Evolutionary conservation across 2,888 invertebrate species (phyloP), one percentile per base, ranked within the genome.

Genomic region (Athripsodes cinereus): DNA sequence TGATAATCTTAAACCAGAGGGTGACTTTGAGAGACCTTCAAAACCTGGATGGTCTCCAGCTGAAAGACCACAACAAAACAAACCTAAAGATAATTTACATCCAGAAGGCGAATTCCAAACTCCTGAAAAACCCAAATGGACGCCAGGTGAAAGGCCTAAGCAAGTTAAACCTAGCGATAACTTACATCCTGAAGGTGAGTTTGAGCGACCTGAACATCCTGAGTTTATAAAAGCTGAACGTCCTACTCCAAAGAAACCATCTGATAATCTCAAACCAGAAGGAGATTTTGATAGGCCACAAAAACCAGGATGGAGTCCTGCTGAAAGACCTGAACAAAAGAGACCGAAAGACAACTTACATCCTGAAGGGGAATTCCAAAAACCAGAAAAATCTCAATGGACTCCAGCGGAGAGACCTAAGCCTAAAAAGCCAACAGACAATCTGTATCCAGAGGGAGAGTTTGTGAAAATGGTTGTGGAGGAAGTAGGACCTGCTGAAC

Each of bases 81-180:
- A 64, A 64, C 70, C 69, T 47, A 69, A 75, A n/a, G 80, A 82
- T 59, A 81, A 81, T 61, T 65, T 83, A 0, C 69, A 67, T 44
- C 76, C 79, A 1, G 80, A 80, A 66, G 84, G 84, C 8, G 79
- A 79, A 1, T 82, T 83, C 63, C 87, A 87, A 67, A 74, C 84
- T 53, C 79, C 81, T 1, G 80, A 84, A 57, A 71, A 64, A 50
- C 62, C 62, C 40, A 69, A 68, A 59, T 72, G 74, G 68, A 67
- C 67, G 34, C 70, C 74, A 65, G 84, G 82, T 1, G 87, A 88
- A 68, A 73, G 85, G 64, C 81, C 80, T 19, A 71, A 81, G 48
- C 75, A 84, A 6, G 76, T 83, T 3, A 80, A 73, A 65, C 84
- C 81, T 52, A 80, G 84, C 66, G 88, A 88, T 68, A 86, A 88